Conservation (phyloP, 2,888 invertebrate species). For the Ectemnius cavifrons region DNA sequence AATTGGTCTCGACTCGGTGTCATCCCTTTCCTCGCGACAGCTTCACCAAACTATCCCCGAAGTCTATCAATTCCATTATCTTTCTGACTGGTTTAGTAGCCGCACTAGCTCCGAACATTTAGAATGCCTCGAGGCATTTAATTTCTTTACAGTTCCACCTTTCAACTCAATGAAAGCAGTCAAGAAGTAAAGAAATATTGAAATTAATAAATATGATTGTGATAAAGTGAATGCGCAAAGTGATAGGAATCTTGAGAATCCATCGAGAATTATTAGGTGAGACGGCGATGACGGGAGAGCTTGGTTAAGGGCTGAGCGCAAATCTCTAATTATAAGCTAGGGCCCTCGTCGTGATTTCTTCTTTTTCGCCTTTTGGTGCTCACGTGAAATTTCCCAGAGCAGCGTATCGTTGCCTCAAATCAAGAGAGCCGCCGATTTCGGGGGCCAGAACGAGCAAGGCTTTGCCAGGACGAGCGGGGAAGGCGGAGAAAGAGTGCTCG, state of each 20-base stretch:
- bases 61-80: constrained; percentile 64
- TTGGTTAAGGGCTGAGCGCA: constrained; percentile 69
- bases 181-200: too few relatives aligned
- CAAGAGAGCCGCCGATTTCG: constrained; percentile 69
- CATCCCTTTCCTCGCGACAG: constrained; percentile 71
- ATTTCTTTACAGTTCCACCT: too few relatives aligned
- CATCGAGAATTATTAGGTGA: not conserved
- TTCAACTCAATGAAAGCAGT: too few relatives aligned
- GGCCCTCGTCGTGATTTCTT: constrained; percentile 39
- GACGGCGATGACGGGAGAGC: constrained; percentile 23
- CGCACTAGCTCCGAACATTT: too few relatives aligned
- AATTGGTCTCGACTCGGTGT: constrained; percentile 55
- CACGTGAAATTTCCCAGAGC: constrained; percentile 67
- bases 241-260: too few relatives aligned
- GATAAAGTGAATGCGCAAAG: too few relatives aligned
- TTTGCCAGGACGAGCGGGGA: not conserved
- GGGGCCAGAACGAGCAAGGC: constrained; percentile 14
- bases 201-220: too few relatives aligned
- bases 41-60: constrained; percentile 66
- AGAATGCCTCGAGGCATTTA: too few relatives aligned
- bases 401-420: constrained; percentile 75
- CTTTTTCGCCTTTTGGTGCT: constrained; percentile 57
- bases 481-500: not conserved
- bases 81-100: constrained; percentile 59
- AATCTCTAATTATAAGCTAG: constrained; percentile 72